Conservation (phyloP, 2,888 invertebrate species). For the Lithophane ornitopus region DNA sequence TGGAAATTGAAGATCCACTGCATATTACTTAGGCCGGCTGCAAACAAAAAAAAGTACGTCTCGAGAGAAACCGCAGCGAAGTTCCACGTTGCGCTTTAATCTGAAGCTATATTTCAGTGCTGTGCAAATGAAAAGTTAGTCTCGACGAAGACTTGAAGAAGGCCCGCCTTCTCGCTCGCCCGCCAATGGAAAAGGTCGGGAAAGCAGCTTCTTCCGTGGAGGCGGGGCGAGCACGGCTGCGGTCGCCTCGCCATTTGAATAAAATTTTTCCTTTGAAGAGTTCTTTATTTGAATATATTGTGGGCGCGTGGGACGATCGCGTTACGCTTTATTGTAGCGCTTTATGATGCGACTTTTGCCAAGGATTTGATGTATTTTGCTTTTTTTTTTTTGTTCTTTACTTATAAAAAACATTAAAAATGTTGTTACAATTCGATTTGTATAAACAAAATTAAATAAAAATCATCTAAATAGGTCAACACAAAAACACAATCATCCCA, state of each 20-base stretch:
- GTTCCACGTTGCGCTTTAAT: slow-evolving; percentile 87
- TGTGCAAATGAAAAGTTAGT: slow-evolving; percentile 90
- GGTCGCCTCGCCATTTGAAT: slow-evolving; percentile 88
- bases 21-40: slow-evolving; percentile 70
- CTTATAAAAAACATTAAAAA: background rate
- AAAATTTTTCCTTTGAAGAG: slow-evolving; percentile 86
- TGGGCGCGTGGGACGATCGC: slow-evolving; percentile 71
- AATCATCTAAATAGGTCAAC: background rate
- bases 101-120: slow-evolving; percentile 88
- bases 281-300: slow-evolving; percentile 88
- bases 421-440: background rate
- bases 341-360: slow-evolving; percentile 63
- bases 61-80: slow-evolving; percentile 85
- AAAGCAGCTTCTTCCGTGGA: slow-evolving; percentile 88
- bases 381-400: background rate
- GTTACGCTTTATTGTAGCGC: slow-evolving; percentile 64
- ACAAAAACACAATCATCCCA: slow-evolving; percentile 9
- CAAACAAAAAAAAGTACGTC: slow-evolving; percentile 78
- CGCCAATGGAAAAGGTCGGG: slow-evolving; percentile 89
- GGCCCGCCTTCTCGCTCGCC: slow-evolving; percentile 83
- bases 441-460: background rate
- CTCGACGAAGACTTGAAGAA: slow-evolving; percentile 86
- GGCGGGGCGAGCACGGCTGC: slow-evolving; percentile 85
- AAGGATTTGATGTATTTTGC: slow-evolving; percentile 30
- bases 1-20: slow-evolving; percentile 72